These are phyloP conservation scores for Miniopterus natalensis DNA, from an alignment of 2,113 vertebrate genomes.

Conservation along the genomic window DNA sequence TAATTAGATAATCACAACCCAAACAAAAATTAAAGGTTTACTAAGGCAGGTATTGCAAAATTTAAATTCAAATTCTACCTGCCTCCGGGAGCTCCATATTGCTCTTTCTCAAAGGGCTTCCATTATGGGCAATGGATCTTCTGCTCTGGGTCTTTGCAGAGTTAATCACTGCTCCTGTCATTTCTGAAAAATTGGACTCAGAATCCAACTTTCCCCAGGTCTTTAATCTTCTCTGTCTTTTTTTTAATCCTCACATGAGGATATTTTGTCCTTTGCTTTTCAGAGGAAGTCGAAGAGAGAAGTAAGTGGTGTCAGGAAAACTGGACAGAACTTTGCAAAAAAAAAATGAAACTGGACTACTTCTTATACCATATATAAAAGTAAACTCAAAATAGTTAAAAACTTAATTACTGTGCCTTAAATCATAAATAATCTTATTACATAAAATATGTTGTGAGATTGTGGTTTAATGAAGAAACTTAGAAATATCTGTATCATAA, in stretches of 20 bases:
- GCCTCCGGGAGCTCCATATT: not conserved
- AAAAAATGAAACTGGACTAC: not conserved
- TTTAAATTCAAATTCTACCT: constrained; percentile 16
- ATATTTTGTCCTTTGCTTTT: too few species aligned
- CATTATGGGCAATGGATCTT: not conserved
- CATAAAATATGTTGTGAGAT: not conserved
- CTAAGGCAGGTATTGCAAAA: not conserved
- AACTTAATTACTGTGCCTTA: not conserved
- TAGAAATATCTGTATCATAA: not conserved
- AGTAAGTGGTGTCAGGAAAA: not conserved
- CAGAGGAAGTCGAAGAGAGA: too few species aligned
- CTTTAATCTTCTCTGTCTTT: constrained; percentile 83
- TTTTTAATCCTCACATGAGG: too few species aligned
- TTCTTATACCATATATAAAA: not conserved
- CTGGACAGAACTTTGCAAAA: not conserved
- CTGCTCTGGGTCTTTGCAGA: constrained; percentile 85
- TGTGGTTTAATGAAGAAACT: not conserved
- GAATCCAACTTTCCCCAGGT: constrained; percentile 95
- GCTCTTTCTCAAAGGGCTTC: not conserved
- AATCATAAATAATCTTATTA: not conserved
- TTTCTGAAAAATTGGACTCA: constrained; percentile 92
- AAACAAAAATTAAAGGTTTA: constrained; percentile 1
- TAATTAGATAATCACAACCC: not conserved
- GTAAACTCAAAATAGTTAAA: not conserved
- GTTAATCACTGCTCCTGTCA: constrained; percentile 91